phyloP scores from a whole-genome alignment of 2,888 invertebrate species.

The Drymonia ruficornis region DNA sequence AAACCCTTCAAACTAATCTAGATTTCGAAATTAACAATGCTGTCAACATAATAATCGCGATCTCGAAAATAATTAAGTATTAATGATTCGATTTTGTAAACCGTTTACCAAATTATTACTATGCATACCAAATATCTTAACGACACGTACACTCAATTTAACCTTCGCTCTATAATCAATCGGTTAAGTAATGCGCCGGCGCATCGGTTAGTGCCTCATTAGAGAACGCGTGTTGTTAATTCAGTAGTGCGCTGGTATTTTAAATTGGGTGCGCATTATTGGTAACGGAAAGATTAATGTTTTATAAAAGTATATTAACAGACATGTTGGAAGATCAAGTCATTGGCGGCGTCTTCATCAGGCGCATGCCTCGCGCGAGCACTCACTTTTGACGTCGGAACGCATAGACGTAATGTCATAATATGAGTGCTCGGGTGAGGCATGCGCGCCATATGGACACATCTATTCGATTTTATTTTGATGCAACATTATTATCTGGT shows the following conservation, averaged over 20 bases:
- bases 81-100: slow-evolving; percentile 20
- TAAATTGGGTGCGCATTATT: background rate
- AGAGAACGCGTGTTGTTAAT: slow-evolving; percentile 23
- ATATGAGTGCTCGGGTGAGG: too few relatives aligned
- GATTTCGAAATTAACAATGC: too few relatives aligned
- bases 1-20: too few relatives aligned
- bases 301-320: slow-evolving; percentile 18
- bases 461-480: too few relatives aligned
- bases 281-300: background rate
- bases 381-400: too few relatives aligned
- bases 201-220: slow-evolving; percentile 29
- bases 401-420: too few relatives aligned
- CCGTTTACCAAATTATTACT: slow-evolving; percentile 19
- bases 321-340: slow-evolving; percentile 10
- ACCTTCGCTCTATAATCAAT: slow-evolving; percentile 38
- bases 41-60: too few relatives aligned
- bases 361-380: too few relatives aligned
- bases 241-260: background rate
- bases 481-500: too few relatives aligned
- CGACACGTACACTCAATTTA: slow-evolving; percentile 29
- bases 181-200: slow-evolving; percentile 35
- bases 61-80: background rate
- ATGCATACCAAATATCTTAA: background rate
- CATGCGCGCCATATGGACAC: too few relatives aligned
- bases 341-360: too few relatives aligned